Conservation (phyloP, 2,888 invertebrate genomes). For the Yponomeuta malinellus region DNA sequence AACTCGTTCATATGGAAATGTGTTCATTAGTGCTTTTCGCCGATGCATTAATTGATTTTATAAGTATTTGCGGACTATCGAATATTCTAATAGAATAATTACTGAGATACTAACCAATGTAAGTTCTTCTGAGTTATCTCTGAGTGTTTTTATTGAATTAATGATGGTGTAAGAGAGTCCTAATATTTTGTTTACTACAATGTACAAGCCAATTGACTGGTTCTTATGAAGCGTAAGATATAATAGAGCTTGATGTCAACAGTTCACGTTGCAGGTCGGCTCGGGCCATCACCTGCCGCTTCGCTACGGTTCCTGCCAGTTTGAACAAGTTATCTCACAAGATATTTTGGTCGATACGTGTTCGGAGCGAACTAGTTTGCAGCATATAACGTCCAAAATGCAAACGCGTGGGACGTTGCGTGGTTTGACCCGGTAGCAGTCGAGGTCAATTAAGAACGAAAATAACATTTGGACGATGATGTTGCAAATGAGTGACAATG, state of each 20-base stretch:
- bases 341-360: background rate
- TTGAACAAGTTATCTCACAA: background rate
- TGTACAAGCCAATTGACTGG: background rate
- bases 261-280: constrained; percentile 36
- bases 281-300: constrained; percentile 5
- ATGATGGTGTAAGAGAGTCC: background rate
- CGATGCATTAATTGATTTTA: background rate
- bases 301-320: background rate
- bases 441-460: background rate
- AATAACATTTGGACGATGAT: background rate
- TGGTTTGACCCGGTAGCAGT: background rate
- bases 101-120: too few relatives aligned
- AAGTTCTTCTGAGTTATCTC: too few relatives aligned
- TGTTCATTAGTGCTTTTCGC: background rate
- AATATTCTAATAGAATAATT: background rate
- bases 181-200: background rate
- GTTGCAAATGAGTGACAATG: background rate
- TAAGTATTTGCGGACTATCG: background rate
- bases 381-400: background rate
- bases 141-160: background rate
- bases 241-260: constrained; percentile 36
- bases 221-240: background rate
- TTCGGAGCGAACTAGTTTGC: background rate
- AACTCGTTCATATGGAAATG: background rate
- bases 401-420: background rate